Evolutionary conservation across 1,140 invertebrate genomes (phyloP).

Genomic region (Drosophila sproati): DNA sequence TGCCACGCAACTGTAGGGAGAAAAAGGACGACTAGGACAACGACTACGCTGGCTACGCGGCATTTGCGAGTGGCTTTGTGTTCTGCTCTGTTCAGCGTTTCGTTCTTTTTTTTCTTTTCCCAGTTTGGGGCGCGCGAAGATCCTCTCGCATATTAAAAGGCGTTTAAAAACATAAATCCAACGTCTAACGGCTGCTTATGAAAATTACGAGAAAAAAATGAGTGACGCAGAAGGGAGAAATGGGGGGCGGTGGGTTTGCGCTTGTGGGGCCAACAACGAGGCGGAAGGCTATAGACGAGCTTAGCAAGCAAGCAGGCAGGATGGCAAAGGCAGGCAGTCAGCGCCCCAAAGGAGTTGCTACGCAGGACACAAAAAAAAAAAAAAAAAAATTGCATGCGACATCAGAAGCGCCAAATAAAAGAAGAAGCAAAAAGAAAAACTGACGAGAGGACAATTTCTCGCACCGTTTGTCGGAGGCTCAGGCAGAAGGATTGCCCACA

Average conservation of each 20-base stretch:
- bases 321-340: constrained; percentile 10
- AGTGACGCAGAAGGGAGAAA: constrained; percentile 44
- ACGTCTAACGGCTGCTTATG: constrained; percentile 83
- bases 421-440: constrained; percentile 22
- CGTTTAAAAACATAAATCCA: constrained; percentile 84
- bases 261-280: neutral
- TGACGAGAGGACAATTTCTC: constrained; percentile 80
- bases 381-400: constrained; percentile 72
- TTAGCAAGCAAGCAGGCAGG: constrained; percentile 32
- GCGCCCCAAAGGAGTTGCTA: constrained; percentile 72
- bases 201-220: constrained; percentile 83
- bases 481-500: constrained; percentile 75
- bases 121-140: constrained; percentile 67
- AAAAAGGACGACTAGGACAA: constrained; percentile 54
- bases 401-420: constrained; percentile 66
- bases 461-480: constrained; percentile 65
- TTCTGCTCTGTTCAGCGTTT: constrained; percentile 26
- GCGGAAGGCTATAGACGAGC: constrained; percentile 26
- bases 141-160: constrained; percentile 82
- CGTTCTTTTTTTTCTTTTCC: neutral
- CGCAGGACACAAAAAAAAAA: constrained; percentile 49
- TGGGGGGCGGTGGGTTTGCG: neutral
- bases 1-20: constrained; percentile 24
- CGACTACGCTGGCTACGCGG: constrained; percentile 57
- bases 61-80: constrained; percentile 80